phyloP scores from a whole-genome alignment of 2,888 invertebrate genomes.

The Catonia carolina region DNA sequence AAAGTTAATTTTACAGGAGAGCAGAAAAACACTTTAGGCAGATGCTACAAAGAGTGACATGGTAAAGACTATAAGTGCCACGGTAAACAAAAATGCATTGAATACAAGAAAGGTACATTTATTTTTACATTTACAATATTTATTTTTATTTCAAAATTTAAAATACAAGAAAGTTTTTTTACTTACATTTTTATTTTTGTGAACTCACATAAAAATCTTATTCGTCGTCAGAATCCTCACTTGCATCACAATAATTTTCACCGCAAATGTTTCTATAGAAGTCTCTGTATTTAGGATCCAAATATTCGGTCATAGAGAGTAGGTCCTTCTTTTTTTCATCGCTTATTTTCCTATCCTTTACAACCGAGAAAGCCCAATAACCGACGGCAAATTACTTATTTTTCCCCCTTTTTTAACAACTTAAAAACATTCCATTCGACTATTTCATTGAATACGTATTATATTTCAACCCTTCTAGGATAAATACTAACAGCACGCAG shows the following conservation, averaged over 20 bases:
- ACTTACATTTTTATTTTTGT: background rate
- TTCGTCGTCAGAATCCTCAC: background rate
- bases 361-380: background rate
- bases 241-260: background rate
- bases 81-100: background rate
- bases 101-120: background rate
- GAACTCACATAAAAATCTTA: too few relatives aligned
- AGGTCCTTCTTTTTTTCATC: conserved; percentile 6
- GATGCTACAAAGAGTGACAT: background rate
- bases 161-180: background rate
- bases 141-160: background rate
- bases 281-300: conserved; percentile 1
- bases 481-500: background rate
- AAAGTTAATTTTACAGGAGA: background rate
- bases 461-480: background rate
- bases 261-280: background rate
- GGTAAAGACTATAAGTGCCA: background rate
- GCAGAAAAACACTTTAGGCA: background rate
- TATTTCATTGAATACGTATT: background rate
- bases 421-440: conserved; percentile 1
- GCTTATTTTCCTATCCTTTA: background rate
- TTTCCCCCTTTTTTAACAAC: background rate
- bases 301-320: conserved; percentile 1
- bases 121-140: too few relatives aligned
- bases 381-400: background rate